phyloP scores from a whole-genome alignment of 2,113 vertebrate species.

The Lepus europaeus region DNA sequence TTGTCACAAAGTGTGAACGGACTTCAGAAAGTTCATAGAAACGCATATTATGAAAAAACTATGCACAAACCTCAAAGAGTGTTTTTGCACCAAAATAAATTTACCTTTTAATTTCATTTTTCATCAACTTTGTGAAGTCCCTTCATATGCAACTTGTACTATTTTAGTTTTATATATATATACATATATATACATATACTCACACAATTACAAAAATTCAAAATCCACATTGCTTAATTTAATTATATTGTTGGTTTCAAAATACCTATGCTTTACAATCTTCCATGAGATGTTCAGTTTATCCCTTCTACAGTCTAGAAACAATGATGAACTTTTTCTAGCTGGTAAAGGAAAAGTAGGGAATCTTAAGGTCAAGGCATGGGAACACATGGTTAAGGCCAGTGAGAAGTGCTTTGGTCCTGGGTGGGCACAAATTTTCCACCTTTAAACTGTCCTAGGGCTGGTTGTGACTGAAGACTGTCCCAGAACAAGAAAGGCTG shows the following conservation, averaged over 20 bases:
- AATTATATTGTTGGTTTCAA: background rate
- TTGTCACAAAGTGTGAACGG: rapidly evolving
- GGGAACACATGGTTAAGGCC: rapidly evolving
- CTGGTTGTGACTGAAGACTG: rapidly evolving
- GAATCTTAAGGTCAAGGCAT: background rate
- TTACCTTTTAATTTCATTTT: no score
- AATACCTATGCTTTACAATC: background rate
- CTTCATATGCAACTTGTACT: no score
- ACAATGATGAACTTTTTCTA: background rate
- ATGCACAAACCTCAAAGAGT: no score
- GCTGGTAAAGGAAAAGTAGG: background rate
- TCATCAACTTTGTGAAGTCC: no score
- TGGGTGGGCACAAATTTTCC: background rate
- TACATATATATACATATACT: background rate
- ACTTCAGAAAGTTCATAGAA: no score
- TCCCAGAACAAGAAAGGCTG: background rate
- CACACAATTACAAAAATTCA: background rate
- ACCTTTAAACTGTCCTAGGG: no score
- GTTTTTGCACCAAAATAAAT: no score
- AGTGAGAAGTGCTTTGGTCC: background rate
- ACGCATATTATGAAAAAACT: no score
- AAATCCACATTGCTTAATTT: background rate
- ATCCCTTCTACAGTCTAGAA: background rate
- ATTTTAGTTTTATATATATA: background rate
- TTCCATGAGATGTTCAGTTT: background rate